phyloP scores from a whole-genome alignment of 2,797 vertebrate species.

The Oryzias dopingdopingensis region DNA sequence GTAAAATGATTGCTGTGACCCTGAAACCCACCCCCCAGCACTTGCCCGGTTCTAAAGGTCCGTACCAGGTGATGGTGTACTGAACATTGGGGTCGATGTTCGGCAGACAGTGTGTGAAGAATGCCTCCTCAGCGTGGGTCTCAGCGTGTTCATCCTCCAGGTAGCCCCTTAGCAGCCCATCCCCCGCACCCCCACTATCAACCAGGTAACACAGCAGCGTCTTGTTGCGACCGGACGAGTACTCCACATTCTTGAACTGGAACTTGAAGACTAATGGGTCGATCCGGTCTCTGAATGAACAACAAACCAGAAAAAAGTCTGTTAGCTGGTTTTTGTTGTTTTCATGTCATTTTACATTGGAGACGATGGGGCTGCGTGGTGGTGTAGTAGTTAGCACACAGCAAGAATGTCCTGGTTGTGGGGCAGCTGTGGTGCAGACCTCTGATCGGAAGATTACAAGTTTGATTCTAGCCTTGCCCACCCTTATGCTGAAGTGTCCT shows the following conservation, averaged over 20 bases:
- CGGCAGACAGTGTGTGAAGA: conserved; percentile 83
- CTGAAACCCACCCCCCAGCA: too few species aligned
- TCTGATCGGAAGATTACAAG: too few species aligned
- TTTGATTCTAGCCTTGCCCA: too few species aligned
- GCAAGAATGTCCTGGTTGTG: too few species aligned
- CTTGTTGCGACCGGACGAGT: conserved; percentile 94
- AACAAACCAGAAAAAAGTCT: conserved; percentile 2
- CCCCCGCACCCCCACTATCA: conserved; percentile 69
- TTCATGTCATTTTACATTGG: too few species aligned
- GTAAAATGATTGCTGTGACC: too few species aligned
- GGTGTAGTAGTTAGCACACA: too few species aligned
- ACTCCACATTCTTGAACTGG: conserved; percentile 96
- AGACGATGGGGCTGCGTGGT: too few species aligned
- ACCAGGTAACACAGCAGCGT: conserved; percentile 91
- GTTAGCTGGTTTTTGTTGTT: not conserved
- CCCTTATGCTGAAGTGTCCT: too few species aligned
- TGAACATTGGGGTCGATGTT: conserved; percentile 71
- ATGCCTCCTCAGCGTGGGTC: conserved; percentile 86
- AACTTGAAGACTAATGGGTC: conserved; percentile 89
- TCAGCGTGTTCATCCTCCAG: conserved; percentile 88
- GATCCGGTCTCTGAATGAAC: conserved; percentile 81
- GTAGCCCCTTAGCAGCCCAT: conserved; percentile 77
- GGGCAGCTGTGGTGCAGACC: too few species aligned
- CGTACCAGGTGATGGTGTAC: conserved; percentile 84
- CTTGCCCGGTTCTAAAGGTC: too few species aligned